Conservation (phyloP, 2,113 vertebrate genomes). For the Marmota flaviventris region DNA sequence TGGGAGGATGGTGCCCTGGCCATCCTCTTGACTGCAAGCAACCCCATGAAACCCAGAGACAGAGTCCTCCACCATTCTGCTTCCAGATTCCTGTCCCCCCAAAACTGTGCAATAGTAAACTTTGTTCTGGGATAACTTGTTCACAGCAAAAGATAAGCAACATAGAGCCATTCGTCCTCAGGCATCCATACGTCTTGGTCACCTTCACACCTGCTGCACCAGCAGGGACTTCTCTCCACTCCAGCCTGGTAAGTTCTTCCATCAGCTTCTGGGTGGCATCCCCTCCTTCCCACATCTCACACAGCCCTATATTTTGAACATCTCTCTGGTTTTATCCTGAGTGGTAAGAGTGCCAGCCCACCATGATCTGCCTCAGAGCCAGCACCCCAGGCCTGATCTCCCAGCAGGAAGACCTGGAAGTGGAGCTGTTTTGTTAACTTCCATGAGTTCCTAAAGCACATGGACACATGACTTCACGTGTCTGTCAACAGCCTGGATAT, state of each 20-base stretch:
- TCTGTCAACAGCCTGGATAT: neutral
- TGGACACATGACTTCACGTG: neutral
- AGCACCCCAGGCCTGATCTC: no score
- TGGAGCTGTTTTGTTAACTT: neutral
- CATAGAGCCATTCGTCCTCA: neutral
- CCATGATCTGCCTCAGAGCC: neutral
- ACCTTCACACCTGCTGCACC: rapidly evolving
- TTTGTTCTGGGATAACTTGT: neutral
- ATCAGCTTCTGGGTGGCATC: rapidly evolving
- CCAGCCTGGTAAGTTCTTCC: neutral
- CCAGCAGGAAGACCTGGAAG: neutral
- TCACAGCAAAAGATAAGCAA: neutral
- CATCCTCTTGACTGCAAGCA: neutral
- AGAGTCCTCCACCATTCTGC: neutral
- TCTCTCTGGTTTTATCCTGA: rapidly evolving
- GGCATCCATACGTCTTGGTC: rapidly evolving
- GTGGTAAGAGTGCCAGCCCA: rapidly evolving
- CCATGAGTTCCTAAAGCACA: neutral
- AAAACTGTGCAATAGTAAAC: no score
- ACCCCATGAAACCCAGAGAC: neutral
- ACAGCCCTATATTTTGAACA: neutral
- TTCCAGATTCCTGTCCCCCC: neutral
- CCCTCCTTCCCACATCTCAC: neutral
- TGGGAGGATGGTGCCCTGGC: neutral
- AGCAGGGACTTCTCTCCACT: neutral